Base-by-base conservation (phyloP, 2,113 vertebrate genomes). In the Callionymus lyra region DNA sequence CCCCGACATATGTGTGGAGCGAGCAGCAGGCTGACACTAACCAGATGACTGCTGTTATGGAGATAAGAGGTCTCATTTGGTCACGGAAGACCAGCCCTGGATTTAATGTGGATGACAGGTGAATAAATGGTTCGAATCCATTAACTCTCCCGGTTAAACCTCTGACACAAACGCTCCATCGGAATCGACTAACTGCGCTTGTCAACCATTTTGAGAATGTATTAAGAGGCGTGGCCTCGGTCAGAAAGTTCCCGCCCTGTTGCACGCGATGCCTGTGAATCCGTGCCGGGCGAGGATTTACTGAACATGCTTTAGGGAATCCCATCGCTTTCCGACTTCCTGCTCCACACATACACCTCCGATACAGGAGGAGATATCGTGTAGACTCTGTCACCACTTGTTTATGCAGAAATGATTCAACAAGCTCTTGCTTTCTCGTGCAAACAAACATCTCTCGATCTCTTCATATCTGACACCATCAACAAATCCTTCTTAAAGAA, bases 231-330 rank as follows among this genome's bases (percentile, higher is more conserved):
- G 68, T 63, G 58, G 67, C 14, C 47, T 59, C 38, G 31, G 43
- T 53, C 5, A 0, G 10, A 21, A 8, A 27, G 64, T 58, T 56
- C 41, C 72, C 52, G 42, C 74, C 74, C 53, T 21, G 35, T 61
- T 65, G 80, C 78, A 80, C 75, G 67, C 72, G 13, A 82, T 63
- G 45, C 70, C 59, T 47, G 53, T 48, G 69, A 68, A 68, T 70
- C 59, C 19, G 51, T 76, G 63, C 66, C 10, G 60, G 50, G 46
- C 49, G 46, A 68, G 68, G 78, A 80, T 83, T 82, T 83, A 76
- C 58, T 72, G 48, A 31, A 65, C 59, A 76, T 44, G 70, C 75
- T 75, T 76, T 63, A 69, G 73, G 76, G 77, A 83, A 69, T 78
- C 74, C 72, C 71, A 8, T 8, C 55, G 48, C 50, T 35, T 41